Conservation (phyloP, 2,113 vertebrate genomes). For the Corythornis vintsioides region DNA sequence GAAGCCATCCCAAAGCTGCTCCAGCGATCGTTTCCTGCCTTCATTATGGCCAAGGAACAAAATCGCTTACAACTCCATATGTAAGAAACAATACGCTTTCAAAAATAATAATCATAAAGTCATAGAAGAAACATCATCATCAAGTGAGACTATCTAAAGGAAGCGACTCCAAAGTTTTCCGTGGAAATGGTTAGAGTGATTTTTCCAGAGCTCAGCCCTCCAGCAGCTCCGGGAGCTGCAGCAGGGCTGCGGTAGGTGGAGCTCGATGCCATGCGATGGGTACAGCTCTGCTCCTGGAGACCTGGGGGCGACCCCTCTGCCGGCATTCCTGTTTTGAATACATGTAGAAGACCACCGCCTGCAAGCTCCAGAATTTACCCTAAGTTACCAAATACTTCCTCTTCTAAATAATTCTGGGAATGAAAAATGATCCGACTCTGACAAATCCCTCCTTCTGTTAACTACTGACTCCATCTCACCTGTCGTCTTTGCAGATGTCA, state of each 20-base stretch:
- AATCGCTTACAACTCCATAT: neutral
- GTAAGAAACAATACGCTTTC: neutral
- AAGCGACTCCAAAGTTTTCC: neutral
- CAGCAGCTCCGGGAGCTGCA: neutral
- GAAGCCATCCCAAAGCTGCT: neutral
- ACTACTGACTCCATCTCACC: neutral
- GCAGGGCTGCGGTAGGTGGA: slow-evolving; percentile 61
- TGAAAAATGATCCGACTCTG: neutral
- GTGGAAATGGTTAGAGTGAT: too few species aligned
- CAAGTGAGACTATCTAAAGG: neutral
- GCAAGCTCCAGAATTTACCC: neutral
- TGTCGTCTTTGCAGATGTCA: neutral
- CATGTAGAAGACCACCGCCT: neutral
- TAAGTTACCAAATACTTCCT: neutral
- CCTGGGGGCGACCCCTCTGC: neutral
- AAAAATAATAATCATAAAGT: neutral
- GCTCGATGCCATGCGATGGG: slow-evolving; percentile 37
- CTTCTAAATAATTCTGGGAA: neutral
- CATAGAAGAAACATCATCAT: neutral
- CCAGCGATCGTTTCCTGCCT: slow-evolving; percentile 27
- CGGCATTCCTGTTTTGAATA: neutral
- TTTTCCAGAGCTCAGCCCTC: neutral
- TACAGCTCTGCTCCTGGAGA: fast-evolving
- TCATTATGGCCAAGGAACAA: neutral
- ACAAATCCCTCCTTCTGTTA: neutral